Percentiles rank a stretch among this genome's conserved stretches.
Evolutionary conservation across 1,140 invertebrate genomes (phyloP).

Genomic region (Drosophila sp.): DNA sequence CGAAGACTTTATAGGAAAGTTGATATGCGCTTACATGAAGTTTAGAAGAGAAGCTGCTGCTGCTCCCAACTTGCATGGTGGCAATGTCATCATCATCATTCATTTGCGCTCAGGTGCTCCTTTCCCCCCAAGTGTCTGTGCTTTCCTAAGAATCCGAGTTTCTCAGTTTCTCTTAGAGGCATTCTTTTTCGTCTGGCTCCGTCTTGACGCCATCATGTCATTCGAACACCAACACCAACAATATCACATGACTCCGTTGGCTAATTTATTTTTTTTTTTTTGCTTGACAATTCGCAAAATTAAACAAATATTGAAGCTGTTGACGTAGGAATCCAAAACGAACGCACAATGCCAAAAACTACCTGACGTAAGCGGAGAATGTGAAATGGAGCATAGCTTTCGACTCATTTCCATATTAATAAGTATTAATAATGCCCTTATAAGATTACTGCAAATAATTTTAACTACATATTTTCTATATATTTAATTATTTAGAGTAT

Average conservation of each 20-base stretch:
- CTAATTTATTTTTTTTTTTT: neutral
- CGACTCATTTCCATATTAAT: no score
- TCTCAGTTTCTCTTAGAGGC: neutral
- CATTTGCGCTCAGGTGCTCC: slow-evolving; percentile 72
- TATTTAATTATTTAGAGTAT: no score
- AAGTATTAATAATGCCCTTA: no score
- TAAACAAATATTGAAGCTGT: neutral
- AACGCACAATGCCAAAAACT: neutral
- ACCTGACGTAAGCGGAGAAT: neutral
- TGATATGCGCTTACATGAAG: neutral
- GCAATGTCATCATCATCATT: slow-evolving; percentile 72
- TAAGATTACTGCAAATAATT: no score
- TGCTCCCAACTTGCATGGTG: slow-evolving; percentile 22
- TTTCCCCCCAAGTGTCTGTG: no score
- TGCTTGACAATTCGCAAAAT: neutral
- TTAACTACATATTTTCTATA: no score
- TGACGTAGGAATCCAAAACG: neutral
- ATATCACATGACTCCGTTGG: neutral
- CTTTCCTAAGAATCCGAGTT: neutral
- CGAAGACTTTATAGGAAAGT: no score
- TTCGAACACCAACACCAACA: neutral
- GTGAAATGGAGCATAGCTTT: neutral
- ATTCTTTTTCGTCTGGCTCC: slow-evolving; percentile 5
- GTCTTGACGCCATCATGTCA: neutral
- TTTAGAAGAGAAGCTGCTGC: slow-evolving; percentile 20